Conservation (phyloP, 2,888 invertebrate genomes). For the Zelleria hepariella region DNA sequence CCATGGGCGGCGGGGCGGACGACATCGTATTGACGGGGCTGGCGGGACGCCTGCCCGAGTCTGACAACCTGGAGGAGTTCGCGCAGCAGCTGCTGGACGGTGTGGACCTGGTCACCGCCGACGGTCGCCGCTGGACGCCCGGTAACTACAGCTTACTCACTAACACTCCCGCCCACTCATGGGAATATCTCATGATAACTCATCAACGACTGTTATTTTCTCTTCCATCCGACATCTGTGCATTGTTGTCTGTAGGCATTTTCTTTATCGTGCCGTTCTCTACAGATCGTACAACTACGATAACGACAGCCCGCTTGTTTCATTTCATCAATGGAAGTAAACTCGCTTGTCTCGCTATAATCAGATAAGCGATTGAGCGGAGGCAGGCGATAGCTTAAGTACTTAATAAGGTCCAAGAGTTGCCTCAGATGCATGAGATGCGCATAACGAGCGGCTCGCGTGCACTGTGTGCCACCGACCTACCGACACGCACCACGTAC, state of each 20-base stretch:
- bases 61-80: constrained; percentile 92
- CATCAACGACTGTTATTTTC: background rate
- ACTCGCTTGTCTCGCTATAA: background rate
- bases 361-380: background rate
- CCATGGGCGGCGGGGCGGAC: constrained; percentile 50
- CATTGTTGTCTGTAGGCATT: background rate
- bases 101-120: constrained; percentile 93
- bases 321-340: background rate
- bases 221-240: background rate
- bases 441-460: background rate
- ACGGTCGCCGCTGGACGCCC: constrained; percentile 89
- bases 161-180: too few species aligned
- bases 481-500: too few species aligned
- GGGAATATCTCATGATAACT: too few species aligned
- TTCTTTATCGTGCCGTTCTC: background rate
- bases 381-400: constrained; percentile 3
- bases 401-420: background rate
- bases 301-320: background rate
- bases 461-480: too few species aligned
- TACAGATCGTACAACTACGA: background rate
- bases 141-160: constrained; percentile 33
- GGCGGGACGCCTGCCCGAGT: constrained; percentile 92
- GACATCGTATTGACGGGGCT: constrained; percentile 88
- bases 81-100: constrained; percentile 90
- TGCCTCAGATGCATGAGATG: background rate